A percentile compares a stretch with the other conserved stretches of the same genome.
phyloP scores from a whole-genome alignment of 2,797 vertebrate genomes.

The Danio kyathit region DNA sequence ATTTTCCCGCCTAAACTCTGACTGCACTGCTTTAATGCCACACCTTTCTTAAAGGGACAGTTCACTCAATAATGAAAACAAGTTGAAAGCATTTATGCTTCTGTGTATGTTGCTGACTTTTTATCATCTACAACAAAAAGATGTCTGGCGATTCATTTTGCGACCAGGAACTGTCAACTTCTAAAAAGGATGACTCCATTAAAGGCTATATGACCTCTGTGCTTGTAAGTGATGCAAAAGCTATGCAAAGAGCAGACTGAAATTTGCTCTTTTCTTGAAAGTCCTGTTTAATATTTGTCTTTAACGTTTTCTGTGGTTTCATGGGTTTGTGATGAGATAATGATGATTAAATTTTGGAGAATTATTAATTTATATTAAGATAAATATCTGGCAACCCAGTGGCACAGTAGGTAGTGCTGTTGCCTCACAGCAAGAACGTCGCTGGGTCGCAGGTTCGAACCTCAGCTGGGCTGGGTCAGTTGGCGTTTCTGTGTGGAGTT shows the following conservation, averaged over 20 bases:
- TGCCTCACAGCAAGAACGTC: too few species aligned
- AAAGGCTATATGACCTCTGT: background rate
- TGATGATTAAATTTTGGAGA: too few species aligned
- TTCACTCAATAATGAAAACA: background rate
- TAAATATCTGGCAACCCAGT: too few species aligned
- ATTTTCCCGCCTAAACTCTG: constrained; percentile 22
- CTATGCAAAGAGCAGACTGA: background rate
- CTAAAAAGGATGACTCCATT: background rate
- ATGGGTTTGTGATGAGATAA: too few species aligned
- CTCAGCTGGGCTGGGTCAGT: too few species aligned
- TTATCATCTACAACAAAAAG: background rate
- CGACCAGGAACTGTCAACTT: background rate
- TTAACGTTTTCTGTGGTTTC: too few species aligned
- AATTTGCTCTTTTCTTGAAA: background rate
- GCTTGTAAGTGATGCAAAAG: background rate
- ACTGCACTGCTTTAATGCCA: background rate
- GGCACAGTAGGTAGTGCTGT: too few species aligned
- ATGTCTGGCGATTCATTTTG: background rate
- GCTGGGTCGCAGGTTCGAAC: too few species aligned
- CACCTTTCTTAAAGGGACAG: constrained; percentile 20
- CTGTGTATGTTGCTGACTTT: background rate
- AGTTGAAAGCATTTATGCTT: too few species aligned
- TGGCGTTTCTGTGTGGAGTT: too few species aligned
- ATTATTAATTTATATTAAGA: too few species aligned
- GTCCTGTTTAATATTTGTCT: background rate